A percentile compares a stretch with the other conserved stretches of the same genome.
phyloP scores from a whole-genome alignment of 2,113 vertebrate species.

The Archilochus colubris region DNA sequence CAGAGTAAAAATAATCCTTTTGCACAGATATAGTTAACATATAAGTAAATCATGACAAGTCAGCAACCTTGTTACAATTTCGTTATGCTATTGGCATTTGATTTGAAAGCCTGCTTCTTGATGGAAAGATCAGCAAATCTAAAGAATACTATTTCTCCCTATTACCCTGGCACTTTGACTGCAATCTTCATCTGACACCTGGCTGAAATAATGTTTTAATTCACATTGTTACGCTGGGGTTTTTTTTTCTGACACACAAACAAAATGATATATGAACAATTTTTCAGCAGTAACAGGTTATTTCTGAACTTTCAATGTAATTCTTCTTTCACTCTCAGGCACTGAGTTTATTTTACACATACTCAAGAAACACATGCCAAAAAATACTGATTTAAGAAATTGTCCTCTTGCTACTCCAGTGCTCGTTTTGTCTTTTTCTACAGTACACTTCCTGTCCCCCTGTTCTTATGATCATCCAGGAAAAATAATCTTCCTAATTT shows the following conservation, averaged over 20 bases:
- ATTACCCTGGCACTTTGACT: background rate
- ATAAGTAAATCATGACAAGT: background rate
- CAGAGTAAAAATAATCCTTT: background rate
- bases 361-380: background rate
- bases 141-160: background rate
- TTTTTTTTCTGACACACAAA: background rate
- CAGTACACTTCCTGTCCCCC: background rate
- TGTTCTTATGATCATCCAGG: background rate
- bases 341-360: background rate
- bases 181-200: background rate
- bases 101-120: background rate
- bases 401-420: background rate
- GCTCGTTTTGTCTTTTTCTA: background rate
- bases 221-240: background rate
- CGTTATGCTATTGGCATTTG: background rate
- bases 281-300: background rate
- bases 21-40: background rate
- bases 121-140: background rate
- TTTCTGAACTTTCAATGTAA: background rate
- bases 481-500: background rate
- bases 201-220: background rate
- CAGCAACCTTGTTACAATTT: background rate
- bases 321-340: background rate
- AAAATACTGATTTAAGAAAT: background rate
- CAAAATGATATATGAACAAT: background rate